Evolutionary conservation across 2,113 vertebrate species (phyloP).

Genomic region (Azemiops feae): DNA sequence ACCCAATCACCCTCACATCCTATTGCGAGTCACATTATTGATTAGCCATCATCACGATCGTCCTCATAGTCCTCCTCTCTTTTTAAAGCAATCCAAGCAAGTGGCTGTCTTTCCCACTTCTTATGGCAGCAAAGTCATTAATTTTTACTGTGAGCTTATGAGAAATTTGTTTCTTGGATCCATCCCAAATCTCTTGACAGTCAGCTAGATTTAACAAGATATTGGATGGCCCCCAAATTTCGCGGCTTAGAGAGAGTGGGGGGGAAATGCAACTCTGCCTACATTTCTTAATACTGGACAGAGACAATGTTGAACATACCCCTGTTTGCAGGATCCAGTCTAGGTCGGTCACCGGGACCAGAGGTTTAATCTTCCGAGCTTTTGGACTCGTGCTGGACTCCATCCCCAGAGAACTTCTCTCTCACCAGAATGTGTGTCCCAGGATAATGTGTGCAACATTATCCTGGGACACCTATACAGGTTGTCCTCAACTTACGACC

Average conservation of each 20-base stretch:
- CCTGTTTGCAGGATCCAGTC: no score
- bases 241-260: not conserved
- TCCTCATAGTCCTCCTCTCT: not conserved
- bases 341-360: no score
- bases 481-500: no score
- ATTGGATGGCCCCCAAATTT: not conserved
- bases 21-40: not conserved
- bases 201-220: not conserved
- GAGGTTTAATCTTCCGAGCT: no score
- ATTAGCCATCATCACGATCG: not conserved
- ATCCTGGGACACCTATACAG: no score
- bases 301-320: not conserved
- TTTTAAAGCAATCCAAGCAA: not conserved
- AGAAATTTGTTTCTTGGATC: not conserved
- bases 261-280: not conserved
- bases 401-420: no score
- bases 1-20: not conserved
- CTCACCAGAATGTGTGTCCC: no score
- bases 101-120: not conserved
- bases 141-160: not conserved
- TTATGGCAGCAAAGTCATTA: not conserved
- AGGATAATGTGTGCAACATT: no score
- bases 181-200: not conserved
- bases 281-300: not conserved
- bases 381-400: no score